These are phyloP conservation scores for Catharus bicknelli DNA, from an alignment of 2,113 vertebrate species.

Conservation along the genomic window DNA sequence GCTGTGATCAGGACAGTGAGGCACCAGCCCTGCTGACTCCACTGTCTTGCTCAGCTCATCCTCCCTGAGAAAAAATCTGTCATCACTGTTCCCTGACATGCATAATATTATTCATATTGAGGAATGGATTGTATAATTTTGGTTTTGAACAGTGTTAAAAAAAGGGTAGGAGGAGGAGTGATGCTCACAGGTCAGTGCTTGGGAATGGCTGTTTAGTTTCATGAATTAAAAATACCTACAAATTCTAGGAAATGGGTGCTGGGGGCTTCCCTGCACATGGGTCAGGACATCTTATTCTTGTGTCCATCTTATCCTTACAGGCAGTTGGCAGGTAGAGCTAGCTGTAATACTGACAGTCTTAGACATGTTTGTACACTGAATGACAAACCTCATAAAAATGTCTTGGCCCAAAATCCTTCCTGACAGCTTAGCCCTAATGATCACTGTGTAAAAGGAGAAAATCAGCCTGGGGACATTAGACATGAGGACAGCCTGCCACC, in stretches of 20 bases:
- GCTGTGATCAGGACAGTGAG: not conserved
- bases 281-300: not conserved
- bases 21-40: not conserved
- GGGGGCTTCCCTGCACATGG: not conserved
- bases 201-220: not conserved
- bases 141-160: not conserved
- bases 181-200: not conserved
- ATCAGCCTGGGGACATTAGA: rapidly evolving
- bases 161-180: not conserved
- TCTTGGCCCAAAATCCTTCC: not conserved
- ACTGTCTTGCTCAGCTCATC: not conserved
- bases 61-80: not conserved
- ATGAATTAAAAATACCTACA: not conserved
- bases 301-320: not conserved
- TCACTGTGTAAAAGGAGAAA: not conserved
- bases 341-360: not conserved
- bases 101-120: not conserved
- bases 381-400: not conserved
- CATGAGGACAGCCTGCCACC: not conserved
- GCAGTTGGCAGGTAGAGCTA: not conserved
- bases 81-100: not conserved
- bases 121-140: not conserved
- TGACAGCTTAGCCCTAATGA: not conserved
- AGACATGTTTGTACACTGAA: not conserved
- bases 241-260: not conserved